Evolutionary conservation across 2,888 invertebrate species (phyloP).

Genomic region (Margaritifera margaritifera): DNA sequence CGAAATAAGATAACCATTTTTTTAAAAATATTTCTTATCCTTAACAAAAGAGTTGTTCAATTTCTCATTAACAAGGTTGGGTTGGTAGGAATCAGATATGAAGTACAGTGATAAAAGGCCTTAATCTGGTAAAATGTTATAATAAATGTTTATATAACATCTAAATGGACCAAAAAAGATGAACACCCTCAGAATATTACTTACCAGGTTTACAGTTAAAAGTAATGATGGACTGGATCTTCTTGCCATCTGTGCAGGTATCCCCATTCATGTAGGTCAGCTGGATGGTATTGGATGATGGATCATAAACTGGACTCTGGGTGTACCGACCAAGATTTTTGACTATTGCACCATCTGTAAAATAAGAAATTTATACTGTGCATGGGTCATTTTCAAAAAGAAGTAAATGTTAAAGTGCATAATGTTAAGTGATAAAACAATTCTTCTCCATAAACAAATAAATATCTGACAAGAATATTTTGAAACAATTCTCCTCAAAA

Average conservation of each 20-base stretch:
- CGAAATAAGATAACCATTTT: too few relatives aligned
- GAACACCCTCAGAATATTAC: background rate
- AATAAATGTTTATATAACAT: too few relatives aligned
- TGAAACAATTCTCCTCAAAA: too few relatives aligned
- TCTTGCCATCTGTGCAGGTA: slow-evolving; percentile 34
- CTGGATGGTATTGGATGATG: slow-evolving; percentile 34
- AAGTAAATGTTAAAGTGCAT: too few relatives aligned
- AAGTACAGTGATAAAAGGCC: background rate
- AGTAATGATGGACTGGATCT: slow-evolving; percentile 47
- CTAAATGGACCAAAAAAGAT: too few relatives aligned
- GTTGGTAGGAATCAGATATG: background rate
- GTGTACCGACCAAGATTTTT: slow-evolving; percentile 52
- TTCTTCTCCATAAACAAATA: too few relatives aligned
- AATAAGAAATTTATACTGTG: slow-evolving; percentile 15
- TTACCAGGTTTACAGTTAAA: slow-evolving; percentile 65
- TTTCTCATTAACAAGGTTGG: too few relatives aligned
- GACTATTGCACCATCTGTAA: slow-evolving; percentile 25
- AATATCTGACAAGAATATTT: too few relatives aligned
- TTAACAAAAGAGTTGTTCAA: too few relatives aligned
- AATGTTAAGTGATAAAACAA: too few relatives aligned
- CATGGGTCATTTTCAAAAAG: background rate
- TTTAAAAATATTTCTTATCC: too few relatives aligned
- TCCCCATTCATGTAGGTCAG: slow-evolving; percentile 57
- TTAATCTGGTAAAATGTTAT: too few relatives aligned
- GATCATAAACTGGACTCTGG: slow-evolving; percentile 40